Evolutionary conservation across 2,888 invertebrate genomes (phyloP).

Genomic region (Andrena bucephala): DNA sequence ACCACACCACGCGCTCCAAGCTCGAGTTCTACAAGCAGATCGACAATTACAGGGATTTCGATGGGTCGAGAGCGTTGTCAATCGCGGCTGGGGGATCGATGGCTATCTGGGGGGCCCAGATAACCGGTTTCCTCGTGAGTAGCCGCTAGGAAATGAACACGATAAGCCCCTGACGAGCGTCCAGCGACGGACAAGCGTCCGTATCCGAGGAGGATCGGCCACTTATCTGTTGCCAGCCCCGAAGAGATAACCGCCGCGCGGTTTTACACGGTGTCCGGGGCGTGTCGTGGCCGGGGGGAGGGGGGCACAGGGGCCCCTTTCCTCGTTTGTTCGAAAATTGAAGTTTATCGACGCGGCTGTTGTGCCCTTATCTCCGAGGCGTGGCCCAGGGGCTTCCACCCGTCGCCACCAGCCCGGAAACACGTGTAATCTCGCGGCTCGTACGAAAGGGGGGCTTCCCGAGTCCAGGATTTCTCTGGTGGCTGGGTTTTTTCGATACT

Average conservation of each 20-base stretch:
- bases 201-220: conserved; percentile 75
- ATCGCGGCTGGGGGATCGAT: conserved; percentile 44
- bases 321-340: conserved; percentile 77
- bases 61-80: conserved; percentile 39
- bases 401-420: conserved; percentile 46
- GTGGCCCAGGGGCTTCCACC: conserved; percentile 56
- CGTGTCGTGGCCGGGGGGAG: conserved; percentile 73
- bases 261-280: conserved; percentile 80
- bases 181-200: conserved; percentile 42
- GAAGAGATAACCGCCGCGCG: conserved; percentile 65
- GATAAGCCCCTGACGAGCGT: conserved; percentile 44
- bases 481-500: not conserved
- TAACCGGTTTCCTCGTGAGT: conserved; percentile 54
- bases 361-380: conserved; percentile 64
- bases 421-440: conserved; percentile 61
- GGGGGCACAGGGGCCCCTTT: conserved; percentile 58
- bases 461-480: conserved; percentile 2
- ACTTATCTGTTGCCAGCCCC: conserved; percentile 76
- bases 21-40: conserved; percentile 10
- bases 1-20: not conserved
- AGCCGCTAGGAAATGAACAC: conserved; percentile 59
- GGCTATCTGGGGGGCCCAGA: conserved; percentile 28
- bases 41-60: conserved; percentile 13
- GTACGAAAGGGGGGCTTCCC: conserved; percentile 39
- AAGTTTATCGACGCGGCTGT: conserved; percentile 75